Base-by-base conservation (phyloP, 2,888 invertebrate species). In the Hydriomena furcata region DNA sequence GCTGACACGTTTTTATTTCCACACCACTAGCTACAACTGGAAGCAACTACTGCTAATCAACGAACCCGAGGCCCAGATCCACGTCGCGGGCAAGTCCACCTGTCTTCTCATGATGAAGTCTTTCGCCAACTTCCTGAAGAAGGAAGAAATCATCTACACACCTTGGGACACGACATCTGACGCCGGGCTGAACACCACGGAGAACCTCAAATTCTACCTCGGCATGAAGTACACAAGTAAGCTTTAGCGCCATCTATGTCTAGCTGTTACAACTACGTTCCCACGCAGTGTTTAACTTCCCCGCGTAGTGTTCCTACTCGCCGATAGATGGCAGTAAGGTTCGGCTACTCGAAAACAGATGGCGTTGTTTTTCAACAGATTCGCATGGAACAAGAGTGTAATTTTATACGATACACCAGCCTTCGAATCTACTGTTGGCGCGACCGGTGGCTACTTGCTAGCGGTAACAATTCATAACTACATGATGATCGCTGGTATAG, bases 341-440 rank as follows among this genome's bases (percentile, higher is more conserved):
- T 48, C 8, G 3, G 11, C 73, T 71, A 68, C 55, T 63, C 53
- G 41, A 50, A 55, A 60, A 60, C 47, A 82, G 83, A 79, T 79
- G 75, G 63, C 73, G 62, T 58, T 68, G 58, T 52, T 52, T 32
- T 13, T 61, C 55, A 52, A 63, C 83, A 96, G 96, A 70, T 93
- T 93, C 76, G 84, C 91, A 25, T 97, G 97, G 97, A 87, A 84
- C 5, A 94, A 93, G 61, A 88, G 94, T 0, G 93, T 94, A 31
- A 84, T 97, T 48, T 84, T 97, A 59, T 97, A 96, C 79, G 95
- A 96, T 63, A 93, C 93, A 7, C 91, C 94, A 52, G 95, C 95
- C 0, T 94, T 94, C 66, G 82, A 87, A 31, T 91, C 92, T 63
- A 87, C 93, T 0, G 94, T 93, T 5, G 96, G 96, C 0, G 84